Conservation (phyloP, 2,113 vertebrate species). For the Naja naja region DNA sequence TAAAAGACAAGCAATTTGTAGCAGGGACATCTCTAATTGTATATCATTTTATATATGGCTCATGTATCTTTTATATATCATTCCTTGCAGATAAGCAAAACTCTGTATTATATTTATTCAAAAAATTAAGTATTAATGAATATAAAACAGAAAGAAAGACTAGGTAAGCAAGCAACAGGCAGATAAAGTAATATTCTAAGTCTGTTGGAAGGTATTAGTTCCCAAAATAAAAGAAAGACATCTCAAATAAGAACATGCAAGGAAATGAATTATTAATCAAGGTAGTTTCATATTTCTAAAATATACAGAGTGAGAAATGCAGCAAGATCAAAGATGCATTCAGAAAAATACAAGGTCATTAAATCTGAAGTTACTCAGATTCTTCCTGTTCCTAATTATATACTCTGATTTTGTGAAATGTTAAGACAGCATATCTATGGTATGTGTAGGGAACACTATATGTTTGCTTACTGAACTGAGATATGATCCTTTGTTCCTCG, state of each 20-base stretch:
- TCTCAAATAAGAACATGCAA: not conserved
- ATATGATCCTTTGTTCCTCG: not conserved
- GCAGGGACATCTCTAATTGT: not conserved
- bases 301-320: not conserved
- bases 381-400: not conserved
- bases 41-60: not conserved
- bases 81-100: not conserved
- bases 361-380: not conserved
- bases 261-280: not conserved
- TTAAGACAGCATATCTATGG: not conserved
- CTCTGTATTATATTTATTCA: not conserved
- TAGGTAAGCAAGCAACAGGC: not conserved
- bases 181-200: not conserved
- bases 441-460: not conserved
- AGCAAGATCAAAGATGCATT: not conserved
- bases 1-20: not conserved
- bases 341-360: not conserved
- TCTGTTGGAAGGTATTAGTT: not conserved
- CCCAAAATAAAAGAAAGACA: not conserved
- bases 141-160: not conserved
- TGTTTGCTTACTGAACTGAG: not conserved
- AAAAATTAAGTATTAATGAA: not conserved
- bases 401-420: not conserved
- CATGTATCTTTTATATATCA: not conserved
- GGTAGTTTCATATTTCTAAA: not conserved